Percentiles rank a stretch among this genome's conserved stretches.
Conservation (phyloP, 2,113 vertebrate species). For the Melospiza melodia region DNA sequence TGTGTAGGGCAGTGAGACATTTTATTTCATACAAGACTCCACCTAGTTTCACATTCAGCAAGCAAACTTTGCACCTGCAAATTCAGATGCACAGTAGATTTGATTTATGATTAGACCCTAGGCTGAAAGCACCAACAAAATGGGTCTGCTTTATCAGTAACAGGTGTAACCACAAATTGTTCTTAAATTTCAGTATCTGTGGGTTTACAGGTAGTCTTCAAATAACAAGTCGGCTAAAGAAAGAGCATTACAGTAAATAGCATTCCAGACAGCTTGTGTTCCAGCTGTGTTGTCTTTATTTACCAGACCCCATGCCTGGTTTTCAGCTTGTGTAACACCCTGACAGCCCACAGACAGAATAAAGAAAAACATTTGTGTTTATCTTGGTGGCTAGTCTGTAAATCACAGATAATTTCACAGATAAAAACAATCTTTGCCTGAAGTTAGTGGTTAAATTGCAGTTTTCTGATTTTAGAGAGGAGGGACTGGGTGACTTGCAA, state of each 20-base stretch:
- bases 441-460: neutral
- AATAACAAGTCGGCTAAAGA: neutral
- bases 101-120: neutral
- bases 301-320: neutral
- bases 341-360: neutral
- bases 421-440: neutral
- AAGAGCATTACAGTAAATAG: neutral
- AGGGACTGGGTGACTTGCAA: neutral
- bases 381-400: neutral
- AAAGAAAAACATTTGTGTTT: neutral
- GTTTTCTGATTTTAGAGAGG: neutral
- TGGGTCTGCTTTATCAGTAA: neutral
- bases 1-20: neutral
- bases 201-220: neutral
- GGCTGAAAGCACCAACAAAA: neutral
- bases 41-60: neutral
- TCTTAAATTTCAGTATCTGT: neutral
- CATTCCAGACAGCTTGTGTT: neutral
- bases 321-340: neutral
- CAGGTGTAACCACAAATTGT: neutral
- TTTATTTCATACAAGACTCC: neutral
- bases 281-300: neutral
- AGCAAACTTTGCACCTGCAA: neutral
- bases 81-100: neutral
- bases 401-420: neutral